Evolutionary conservation across 2,113 vertebrate genomes (phyloP).

Genomic region (Thamnophis sirtalis): DNA sequence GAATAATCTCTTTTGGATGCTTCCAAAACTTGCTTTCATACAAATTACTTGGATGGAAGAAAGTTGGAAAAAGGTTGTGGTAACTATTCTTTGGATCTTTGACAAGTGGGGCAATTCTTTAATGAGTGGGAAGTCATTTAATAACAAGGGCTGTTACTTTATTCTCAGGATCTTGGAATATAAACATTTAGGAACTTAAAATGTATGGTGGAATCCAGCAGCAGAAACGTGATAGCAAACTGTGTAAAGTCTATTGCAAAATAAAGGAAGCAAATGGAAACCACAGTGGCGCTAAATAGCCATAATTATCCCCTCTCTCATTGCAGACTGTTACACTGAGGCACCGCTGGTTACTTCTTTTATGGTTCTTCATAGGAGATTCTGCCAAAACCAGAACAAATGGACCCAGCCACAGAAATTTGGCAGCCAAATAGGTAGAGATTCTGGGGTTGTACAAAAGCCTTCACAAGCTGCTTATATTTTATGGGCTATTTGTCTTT

Average conservation of each 20-base stretch:
- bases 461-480: not conserved
- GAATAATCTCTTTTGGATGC: not conserved
- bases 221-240: not conserved
- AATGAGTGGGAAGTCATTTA: not conserved
- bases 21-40: too few relatives aligned
- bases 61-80: not conserved
- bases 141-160: not conserved
- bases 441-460: not conserved
- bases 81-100: not conserved
- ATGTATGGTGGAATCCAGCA: not conserved
- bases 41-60: not conserved
- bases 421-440: not conserved
- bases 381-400: not conserved
- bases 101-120: not conserved
- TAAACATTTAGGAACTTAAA: not conserved
- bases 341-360: not conserved
- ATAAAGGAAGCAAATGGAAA: not conserved
- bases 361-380: not conserved
- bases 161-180: not conserved
- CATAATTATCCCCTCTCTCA: not conserved
- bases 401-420: not conserved
- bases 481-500: not conserved
- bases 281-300: not conserved
- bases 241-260: not conserved
- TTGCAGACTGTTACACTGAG: not conserved